Base-by-base conservation (phyloP, 2,888 invertebrate genomes). In the Hetaerina titia region DNA sequence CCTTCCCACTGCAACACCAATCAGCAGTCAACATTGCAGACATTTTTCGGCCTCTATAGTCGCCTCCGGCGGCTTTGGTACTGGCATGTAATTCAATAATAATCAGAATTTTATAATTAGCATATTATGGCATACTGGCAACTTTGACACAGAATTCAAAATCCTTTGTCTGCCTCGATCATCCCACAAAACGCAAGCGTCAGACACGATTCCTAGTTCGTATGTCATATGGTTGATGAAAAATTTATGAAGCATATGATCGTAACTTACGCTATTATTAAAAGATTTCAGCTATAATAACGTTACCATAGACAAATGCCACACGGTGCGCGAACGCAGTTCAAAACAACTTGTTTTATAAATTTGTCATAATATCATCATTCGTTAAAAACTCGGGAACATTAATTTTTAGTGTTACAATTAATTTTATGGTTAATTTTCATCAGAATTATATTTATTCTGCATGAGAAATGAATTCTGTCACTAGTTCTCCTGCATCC, bases 21-120 rank as follows among this genome's bases (percentile, higher is more conserved):
- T 98, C 98, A 57, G 97, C 97, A 60, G 97, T 98, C 96, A 98
- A 96, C 97, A 98, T 97, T 81, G 97, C 97, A 95, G 97, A 97
- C 97, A 97, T 97, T 95, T 96, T 96, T 31, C 11, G 5, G 56
- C 22, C 8, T 74, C 22, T 74, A n/a, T 63, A 25, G 58, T 6
- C 2, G 63, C 19, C 31, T 60, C 8, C 22, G 11, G 63, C 25
- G 11, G 63, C 2, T 1, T 19, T 31, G 13, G n/a, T 15, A 57
- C 13, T 31, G 4, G 13, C 81, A 31, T 9, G 11, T 31, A 81
- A 25, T 81, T 45, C 7, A 4, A 11, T 1, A 60, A 13, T n/a
- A 81, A 31, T 11, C 25, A 31, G 31, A 31, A 81, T 15, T 31
- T 60, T 17, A 31, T 22, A 81, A 69, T 22, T 2, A 8, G 17